Evolutionary conservation across 2,797 vertebrate genomes (phyloP).

Genomic region (Gymnothorax reevesii): DNA sequence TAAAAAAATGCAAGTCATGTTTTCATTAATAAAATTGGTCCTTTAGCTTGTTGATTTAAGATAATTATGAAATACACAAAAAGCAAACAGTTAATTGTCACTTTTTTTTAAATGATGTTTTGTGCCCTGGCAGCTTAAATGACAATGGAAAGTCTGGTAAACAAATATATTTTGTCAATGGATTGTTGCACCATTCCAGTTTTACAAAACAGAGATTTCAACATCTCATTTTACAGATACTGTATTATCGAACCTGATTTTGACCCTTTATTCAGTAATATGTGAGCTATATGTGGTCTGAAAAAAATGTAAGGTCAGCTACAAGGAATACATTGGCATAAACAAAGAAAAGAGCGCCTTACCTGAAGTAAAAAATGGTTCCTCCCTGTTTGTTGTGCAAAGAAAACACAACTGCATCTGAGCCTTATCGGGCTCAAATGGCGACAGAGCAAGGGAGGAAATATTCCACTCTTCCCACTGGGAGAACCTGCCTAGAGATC

Average conservation of each 20-base stretch:
- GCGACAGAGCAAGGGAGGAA: slow-evolving; percentile 18
- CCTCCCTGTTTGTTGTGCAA: slow-evolving; percentile 4
- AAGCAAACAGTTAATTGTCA: neutral
- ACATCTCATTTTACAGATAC: neutral
- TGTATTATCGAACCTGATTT: neutral
- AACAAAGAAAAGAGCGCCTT: neutral
- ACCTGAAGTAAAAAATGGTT: slow-evolving; percentile 12
- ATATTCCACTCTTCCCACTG: slow-evolving; percentile 12
- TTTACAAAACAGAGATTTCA: neutral
- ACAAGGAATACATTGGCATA: neutral
- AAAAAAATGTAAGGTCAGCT: neutral
- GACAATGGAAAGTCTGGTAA: neutral
- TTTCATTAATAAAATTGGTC: neutral
- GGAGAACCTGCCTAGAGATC: slow-evolving; percentile 24
- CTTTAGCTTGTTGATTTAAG: neutral
- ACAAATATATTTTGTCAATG: neutral
- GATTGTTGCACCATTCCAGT: neutral
- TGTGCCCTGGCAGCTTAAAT: neutral
- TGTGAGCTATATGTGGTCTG: neutral
- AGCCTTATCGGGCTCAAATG: slow-evolving; percentile 4
- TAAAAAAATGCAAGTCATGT: neutral
- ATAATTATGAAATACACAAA: neutral
- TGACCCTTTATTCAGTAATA: neutral
- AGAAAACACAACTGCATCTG: neutral
- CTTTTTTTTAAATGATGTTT: neutral